Evolutionary conservation across 2,797 vertebrate genomes (phyloP).

Genomic region (Tapirus indicus): DNA sequence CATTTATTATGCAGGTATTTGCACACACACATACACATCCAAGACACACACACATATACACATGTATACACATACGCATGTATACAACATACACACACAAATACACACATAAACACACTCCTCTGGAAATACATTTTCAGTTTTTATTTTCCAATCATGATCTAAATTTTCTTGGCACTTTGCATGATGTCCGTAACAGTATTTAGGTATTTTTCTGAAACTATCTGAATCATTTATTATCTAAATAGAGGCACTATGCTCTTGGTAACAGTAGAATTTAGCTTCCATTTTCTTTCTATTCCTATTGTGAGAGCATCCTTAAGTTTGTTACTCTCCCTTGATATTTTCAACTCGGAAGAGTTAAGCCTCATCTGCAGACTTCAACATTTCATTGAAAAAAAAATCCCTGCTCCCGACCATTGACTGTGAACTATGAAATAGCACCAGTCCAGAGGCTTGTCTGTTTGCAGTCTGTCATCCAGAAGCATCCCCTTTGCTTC

Average conservation of each 20-base stretch:
- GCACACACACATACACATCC: background rate
- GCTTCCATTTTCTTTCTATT: background rate
- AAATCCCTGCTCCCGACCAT: background rate
- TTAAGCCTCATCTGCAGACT: background rate
- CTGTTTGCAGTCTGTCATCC: background rate
- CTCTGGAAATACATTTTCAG: background rate
- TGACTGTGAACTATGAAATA: background rate
- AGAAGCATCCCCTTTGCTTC: background rate
- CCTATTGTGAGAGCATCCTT: fast-evolving
- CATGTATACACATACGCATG: background rate
- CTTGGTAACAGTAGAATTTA: background rate
- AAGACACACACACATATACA: background rate
- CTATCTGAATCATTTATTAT: background rate
- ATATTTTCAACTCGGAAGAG: background rate
- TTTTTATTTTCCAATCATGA: background rate
- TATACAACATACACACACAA: background rate
- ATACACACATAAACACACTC: background rate
- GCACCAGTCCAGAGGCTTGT: background rate
- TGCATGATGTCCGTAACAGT: background rate
- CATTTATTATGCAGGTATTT: background rate
- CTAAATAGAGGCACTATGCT: background rate
- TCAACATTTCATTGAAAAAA: background rate
- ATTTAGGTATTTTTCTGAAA: background rate
- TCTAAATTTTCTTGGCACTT: background rate
- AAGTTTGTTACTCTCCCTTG: background rate